Base-by-base conservation (phyloP, 2,113 vertebrate genomes). In the Carlito syrichta region DNA sequence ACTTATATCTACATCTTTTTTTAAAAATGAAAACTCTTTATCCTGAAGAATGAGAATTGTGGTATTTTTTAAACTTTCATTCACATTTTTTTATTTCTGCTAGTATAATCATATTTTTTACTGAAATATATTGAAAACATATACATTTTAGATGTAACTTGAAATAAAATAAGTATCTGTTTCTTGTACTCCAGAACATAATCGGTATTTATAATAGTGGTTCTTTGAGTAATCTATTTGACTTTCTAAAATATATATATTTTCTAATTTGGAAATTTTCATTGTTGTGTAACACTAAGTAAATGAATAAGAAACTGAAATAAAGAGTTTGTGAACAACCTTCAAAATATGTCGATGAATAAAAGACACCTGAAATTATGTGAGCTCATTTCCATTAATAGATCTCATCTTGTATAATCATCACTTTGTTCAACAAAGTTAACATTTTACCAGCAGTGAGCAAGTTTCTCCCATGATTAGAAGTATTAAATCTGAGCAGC, bases 371-470 rank as follows among this genome's bases (percentile, higher is more conserved):
- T 97, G 69, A 79, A 94, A 92, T 95, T 84, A 92, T 12, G 50
- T 86, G 6, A 35, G 79, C 77, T 89, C 38, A 74, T 45, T 97
- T 95, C 69, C 60, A 69, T 87, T 6, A 88, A 22, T 77, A 91
- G 89, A 69, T 32, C 6, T 16, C 95, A 95, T 97, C 91, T 95
- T 92, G 12, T 6, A 43, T 66, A 95, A 87, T 82, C 68, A 94
- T 3, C 11, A 71, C 8, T 96, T 98, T 96, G 84, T 96, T 89
- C 54, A 97, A 95, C 66, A 93, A 94, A 96, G 76, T 93, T 98
- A 66, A 5, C 22, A 93, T 97, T 97, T 98, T 86, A 86, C 19
- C 19, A 76, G 22, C 58, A 0, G 11, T 89, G 52, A 98, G 78
- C 52, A 94, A 76, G 32, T 86, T 77, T 93, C 0, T 81, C 38